These are phyloP conservation scores for Sarcophaga caerulescens DNA, from an alignment of 2,888 invertebrate species.

Conservation along the genomic window DNA sequence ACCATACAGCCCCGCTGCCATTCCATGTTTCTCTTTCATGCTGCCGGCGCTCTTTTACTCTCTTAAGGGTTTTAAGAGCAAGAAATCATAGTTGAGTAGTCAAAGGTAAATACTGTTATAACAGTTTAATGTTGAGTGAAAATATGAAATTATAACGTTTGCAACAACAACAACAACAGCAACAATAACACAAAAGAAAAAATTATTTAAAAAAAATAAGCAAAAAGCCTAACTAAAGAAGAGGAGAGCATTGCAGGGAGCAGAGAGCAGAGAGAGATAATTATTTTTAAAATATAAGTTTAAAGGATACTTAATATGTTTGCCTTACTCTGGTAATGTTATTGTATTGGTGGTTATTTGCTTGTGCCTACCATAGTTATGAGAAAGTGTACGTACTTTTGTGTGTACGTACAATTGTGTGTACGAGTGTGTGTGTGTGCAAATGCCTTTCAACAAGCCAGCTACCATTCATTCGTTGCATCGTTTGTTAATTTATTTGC, in stretches of 20 bases:
- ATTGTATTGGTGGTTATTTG: neutral
- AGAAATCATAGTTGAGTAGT: constrained; percentile 60
- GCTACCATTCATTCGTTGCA: neutral
- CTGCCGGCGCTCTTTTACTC: neutral
- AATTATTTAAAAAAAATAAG: neutral
- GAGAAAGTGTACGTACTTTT: too few species aligned
- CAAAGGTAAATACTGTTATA: constrained; percentile 56
- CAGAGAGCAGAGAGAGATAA: neutral
- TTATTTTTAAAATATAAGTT: constrained; percentile 43
- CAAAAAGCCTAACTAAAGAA: neutral
- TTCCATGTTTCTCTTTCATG: neutral
- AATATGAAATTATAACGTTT: constrained; percentile 11
- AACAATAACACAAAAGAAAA: constrained; percentile 9
- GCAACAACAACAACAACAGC: neutral
- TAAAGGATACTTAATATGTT: constrained; percentile 46
- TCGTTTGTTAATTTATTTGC: neutral
- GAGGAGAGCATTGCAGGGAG: neutral
- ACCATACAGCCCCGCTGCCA: neutral
- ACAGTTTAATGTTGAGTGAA: constrained; percentile 54
- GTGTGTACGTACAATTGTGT: neutral
- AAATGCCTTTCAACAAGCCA: neutral
- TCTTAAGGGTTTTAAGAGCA: constrained; percentile 52
- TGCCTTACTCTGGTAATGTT: neutral
- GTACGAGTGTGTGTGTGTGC: neutral
- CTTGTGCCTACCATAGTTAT: neutral